phyloP scores from a whole-genome alignment of 2,888 invertebrate genomes.

The Amblyjoppa fuscipennis region DNA sequence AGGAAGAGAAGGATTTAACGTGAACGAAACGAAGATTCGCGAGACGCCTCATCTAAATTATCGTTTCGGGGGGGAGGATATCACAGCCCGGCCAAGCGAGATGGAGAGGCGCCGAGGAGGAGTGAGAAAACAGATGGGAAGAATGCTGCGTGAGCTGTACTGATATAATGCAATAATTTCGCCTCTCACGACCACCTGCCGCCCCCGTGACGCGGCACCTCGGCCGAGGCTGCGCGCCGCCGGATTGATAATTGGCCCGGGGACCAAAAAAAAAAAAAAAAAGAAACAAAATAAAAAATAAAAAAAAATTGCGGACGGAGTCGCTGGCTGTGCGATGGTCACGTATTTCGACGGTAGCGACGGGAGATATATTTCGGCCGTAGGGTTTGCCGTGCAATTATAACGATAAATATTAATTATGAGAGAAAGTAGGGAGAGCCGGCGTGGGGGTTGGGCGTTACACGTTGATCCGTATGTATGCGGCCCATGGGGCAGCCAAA shows the following conservation, averaged over 20 bases:
- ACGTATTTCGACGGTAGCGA: constrained; percentile 40
- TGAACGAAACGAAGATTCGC: constrained; percentile 55
- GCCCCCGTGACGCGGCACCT: constrained; percentile 46
- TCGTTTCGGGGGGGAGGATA: constrained; percentile 39
- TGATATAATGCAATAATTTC: constrained; percentile 62
- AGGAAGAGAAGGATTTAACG: constrained; percentile 35
- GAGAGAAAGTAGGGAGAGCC: constrained; percentile 48
- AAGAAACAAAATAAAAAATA: background rate
- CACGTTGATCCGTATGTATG: constrained; percentile 59
- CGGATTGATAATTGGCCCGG: constrained; percentile 60
- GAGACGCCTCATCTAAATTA: constrained; percentile 52
- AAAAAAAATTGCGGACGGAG: background rate
- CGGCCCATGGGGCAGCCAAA: constrained; percentile 49
- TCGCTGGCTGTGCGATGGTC: constrained; percentile 22
- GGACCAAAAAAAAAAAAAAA: constrained; percentile 30
- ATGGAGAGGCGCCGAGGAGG: constrained; percentile 16
- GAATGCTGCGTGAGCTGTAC: constrained; percentile 46
- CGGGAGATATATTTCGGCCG: constrained; percentile 36
- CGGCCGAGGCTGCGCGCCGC: constrained; percentile 33
- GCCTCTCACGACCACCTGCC: constrained; percentile 60
- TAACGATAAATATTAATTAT: constrained; percentile 68
- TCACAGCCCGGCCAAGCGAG: constrained; percentile 64
- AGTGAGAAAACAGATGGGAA: constrained; percentile 40
- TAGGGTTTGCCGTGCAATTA: constrained; percentile 56
- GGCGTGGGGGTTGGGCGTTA: constrained; percentile 48